Base-by-base conservation (phyloP, 2,888 invertebrate species). In the Xylocampa areola region DNA sequence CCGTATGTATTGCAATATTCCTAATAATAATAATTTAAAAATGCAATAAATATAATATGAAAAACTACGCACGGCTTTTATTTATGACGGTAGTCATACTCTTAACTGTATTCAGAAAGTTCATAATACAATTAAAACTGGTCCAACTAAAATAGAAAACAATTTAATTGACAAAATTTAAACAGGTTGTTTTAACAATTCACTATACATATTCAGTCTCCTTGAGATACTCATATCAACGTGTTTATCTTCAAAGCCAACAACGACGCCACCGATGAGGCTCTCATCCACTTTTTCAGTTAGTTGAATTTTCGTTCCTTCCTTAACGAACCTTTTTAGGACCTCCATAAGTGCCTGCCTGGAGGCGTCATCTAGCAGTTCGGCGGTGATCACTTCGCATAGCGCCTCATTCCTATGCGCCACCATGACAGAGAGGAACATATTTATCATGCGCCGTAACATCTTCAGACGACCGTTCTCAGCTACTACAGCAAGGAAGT, bases 381-480 rank as follows among this genome's bases (percentile, higher is more conserved):
- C 83, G 1, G 91, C 90, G 1, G 92, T 92, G 41, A 91, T 91
- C 0, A 92, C 90, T 63, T 92, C 91, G 54, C 92, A 92, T 0
- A 88, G 66, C 1, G 89, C 88, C 40, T 91, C 87, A 13, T 91
- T 90, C 29, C 89, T 84, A 51, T 92, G 90, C 0, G 91, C 91
- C 3, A 88, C 85, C 92, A 92, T 92, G 1, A 92, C 84, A 0
- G 73, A 50, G 0, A 83, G 72, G 59, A 87, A 92, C 80, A 87
- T 78, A 7, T 35, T 84, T 21, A 92, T 85, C 81, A 92, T 91
- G 17, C 82, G 82, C 29, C 75, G 75, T 10, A 92, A 73, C 51
- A 79, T 58, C 65, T 89, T 91, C 11, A 92, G 61, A 6, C 92
- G 83, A 1, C 89, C 89, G 52, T 92, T 92, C 73, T 91, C 90